Evolutionary conservation across 1,140 invertebrate genomes (phyloP).

Genomic region (Caenorhabditis remanei): DNA sequence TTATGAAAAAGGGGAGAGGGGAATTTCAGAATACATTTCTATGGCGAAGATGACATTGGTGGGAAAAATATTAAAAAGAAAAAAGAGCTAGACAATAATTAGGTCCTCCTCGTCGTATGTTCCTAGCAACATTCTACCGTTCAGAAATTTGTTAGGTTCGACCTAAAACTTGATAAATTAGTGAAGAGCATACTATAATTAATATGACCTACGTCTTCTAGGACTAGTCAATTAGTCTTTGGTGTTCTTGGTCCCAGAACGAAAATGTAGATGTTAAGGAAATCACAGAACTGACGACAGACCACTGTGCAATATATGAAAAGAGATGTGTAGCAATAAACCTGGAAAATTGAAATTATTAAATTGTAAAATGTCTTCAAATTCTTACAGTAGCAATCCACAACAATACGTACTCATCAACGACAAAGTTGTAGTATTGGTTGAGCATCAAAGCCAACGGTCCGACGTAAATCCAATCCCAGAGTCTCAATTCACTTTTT

Average conservation of each 20-base stretch:
- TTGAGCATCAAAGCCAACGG: conserved; percentile 94
- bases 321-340: conserved; percentile 72
- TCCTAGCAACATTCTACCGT: not conserved
- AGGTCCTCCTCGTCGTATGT: not conserved
- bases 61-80: not conserved
- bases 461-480: conserved; percentile 91
- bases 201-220: not conserved
- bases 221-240: not conserved
- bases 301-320: conserved; percentile 72
- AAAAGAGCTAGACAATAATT: conserved; percentile 11
- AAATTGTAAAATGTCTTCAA: not conserved
- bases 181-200: not conserved
- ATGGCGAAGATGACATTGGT: conserved; percentile 41
- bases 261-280: conserved; percentile 70
- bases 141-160: conserved; percentile 23
- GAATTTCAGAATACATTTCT: conserved; percentile 29
- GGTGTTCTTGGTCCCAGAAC: not conserved
- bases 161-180: not conserved
- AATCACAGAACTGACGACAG: conserved; percentile 73
- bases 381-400: conserved; percentile 68
- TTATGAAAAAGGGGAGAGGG: not conserved
- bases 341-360: conserved; percentile 15
- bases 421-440: conserved; percentile 94
- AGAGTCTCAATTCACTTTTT: conserved; percentile 95
- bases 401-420: conserved; percentile 83